A percentile compares a stretch with the other conserved stretches of the same genome.
Conservation (phyloP, 2,113 vertebrate genomes). For the Orycteropus afer region DNA sequence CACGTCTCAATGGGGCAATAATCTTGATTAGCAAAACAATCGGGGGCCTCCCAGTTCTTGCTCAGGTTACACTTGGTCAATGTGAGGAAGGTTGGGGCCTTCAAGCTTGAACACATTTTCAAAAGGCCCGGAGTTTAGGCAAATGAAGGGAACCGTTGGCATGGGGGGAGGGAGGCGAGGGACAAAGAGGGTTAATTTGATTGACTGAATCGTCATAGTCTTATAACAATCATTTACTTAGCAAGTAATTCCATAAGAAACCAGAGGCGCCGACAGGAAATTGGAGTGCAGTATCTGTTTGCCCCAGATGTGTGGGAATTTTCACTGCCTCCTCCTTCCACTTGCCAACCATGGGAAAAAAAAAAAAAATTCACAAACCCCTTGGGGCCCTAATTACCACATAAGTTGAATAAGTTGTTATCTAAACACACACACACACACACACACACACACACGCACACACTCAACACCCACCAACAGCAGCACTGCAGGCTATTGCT, state of each 20-base stretch:
- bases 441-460: neutral
- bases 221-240: slow-evolving; percentile 90
- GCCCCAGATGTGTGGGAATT: slow-evolving; percentile 89
- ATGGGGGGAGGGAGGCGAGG: slow-evolving; percentile 63
- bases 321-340: slow-evolving; percentile 77
- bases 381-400: slow-evolving; percentile 72
- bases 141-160: slow-evolving; percentile 86
- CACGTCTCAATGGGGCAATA: slow-evolving; percentile 92
- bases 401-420: slow-evolving; percentile 51
- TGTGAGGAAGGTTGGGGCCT: slow-evolving; percentile 84
- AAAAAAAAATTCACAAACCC: slow-evolving; percentile 69
- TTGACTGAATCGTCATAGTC: slow-evolving; percentile 88
- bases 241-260: slow-evolving; percentile 87
- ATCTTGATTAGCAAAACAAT: slow-evolving; percentile 95
- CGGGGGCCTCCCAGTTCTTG: slow-evolving; percentile 84
- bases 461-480: slow-evolving; percentile 25
- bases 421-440: slow-evolving; percentile 12
- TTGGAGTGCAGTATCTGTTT: slow-evolving; percentile 85
- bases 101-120: slow-evolving; percentile 85
- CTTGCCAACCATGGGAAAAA: slow-evolving; percentile 67
- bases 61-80: slow-evolving; percentile 89
- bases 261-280: slow-evolving; percentile 86
- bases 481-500: slow-evolving; percentile 2
- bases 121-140: slow-evolving; percentile 87
- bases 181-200: slow-evolving; percentile 92